A percentile compares a stretch with the other conserved stretches of the same genome.
These are phyloP conservation scores for Athetis lepigone DNA, from an alignment of 2,888 invertebrate species.

Conservation along the genomic window DNA sequence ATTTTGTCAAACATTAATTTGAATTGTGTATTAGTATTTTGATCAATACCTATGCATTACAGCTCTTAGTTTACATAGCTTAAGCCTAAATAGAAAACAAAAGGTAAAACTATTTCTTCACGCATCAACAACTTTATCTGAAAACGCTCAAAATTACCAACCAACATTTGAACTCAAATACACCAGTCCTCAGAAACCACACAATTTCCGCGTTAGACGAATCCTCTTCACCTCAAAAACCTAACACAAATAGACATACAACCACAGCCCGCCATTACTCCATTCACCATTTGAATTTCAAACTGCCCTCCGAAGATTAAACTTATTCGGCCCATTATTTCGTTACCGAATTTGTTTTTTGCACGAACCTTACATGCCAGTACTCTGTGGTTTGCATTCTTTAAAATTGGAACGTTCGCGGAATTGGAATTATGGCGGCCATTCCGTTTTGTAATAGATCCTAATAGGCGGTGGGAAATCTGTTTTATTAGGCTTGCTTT, in stretches of 20 bases:
- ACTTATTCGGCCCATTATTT: conserved; percentile 62
- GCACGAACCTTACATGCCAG: conserved; percentile 57
- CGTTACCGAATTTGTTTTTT: conserved; percentile 62
- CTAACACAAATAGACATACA: conserved; percentile 31
- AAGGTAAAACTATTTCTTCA: too few species aligned
- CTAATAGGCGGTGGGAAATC: conserved; percentile 43
- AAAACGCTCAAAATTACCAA: not conserved
- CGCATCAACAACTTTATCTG: not conserved
- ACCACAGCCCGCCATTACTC: conserved; percentile 56
- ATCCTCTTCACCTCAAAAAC: conserved; percentile 22
- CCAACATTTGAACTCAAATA: not conserved
- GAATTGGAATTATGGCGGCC: conserved; percentile 45
- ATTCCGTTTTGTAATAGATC: conserved; percentile 58
- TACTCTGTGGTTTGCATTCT: conserved; percentile 52
- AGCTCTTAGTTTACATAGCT: too few species aligned
- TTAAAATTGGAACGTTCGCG: conserved; percentile 49
- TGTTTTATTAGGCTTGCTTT: conserved; percentile 29
- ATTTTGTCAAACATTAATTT: too few species aligned
- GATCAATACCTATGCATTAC: too few species aligned
- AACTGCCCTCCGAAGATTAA: conserved; percentile 64
- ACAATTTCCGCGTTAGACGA: conserved; percentile 3
- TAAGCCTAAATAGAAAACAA: too few species aligned
- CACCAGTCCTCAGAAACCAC: not conserved
- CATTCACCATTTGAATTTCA: conserved; percentile 69
- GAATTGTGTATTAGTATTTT: too few species aligned